These are phyloP conservation scores for Drosophila kuntzei DNA, from an alignment of 2,888 invertebrate genomes.

Conservation along the genomic window DNA sequence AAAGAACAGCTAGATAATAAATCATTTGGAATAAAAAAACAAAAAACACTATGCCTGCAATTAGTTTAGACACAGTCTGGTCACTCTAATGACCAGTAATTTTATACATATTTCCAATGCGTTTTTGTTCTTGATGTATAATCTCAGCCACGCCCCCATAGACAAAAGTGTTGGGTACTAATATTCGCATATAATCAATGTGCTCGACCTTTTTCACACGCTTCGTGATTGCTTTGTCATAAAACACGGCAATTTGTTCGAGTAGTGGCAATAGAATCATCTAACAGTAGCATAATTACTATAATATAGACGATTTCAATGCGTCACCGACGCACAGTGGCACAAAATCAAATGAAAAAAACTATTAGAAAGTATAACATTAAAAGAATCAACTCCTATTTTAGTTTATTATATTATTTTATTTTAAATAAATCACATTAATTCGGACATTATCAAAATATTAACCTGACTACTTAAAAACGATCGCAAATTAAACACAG, in stretches of 20 bases:
- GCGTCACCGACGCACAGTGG: slow-evolving; percentile 35
- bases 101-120: slow-evolving; percentile 8
- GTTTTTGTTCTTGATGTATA: background rate
- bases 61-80: slow-evolving; percentile 14
- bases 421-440: background rate
- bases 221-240: slow-evolving; percentile 40
- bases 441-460: background rate
- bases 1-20: slow-evolving; percentile 1
- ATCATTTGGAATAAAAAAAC: background rate
- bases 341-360: background rate
- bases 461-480: background rate
- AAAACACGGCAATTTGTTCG: slow-evolving; percentile 38
- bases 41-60: background rate
- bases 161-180: slow-evolving; percentile 1
- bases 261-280: slow-evolving; percentile 30
- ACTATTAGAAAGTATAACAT: background rate
- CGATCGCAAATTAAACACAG: background rate
- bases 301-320: slow-evolving; percentile 44
- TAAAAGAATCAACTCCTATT: background rate
- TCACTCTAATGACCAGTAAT: slow-evolving; percentile 15
- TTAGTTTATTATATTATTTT: background rate
- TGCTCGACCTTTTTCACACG: slow-evolving; percentile 58
- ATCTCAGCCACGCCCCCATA: slow-evolving; percentile 12
- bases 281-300: slow-evolving; percentile 65
- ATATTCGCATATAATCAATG: slow-evolving; percentile 28